Conservation (phyloP, 2,113 vertebrate genomes). For the Epinephelus lanceolatus region DNA sequence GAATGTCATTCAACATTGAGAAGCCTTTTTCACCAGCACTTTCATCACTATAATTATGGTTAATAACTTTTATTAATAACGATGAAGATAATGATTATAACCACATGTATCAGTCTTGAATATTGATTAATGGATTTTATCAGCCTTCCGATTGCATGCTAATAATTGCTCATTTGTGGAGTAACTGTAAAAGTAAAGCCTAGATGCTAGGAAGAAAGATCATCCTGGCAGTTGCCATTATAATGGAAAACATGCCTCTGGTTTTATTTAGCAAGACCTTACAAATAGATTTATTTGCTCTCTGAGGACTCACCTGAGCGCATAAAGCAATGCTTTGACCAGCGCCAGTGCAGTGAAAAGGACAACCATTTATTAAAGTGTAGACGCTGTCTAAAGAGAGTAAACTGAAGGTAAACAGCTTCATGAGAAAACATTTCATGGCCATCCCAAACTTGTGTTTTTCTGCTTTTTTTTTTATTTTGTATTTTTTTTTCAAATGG, state of each 20-base stretch:
- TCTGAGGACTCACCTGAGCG: constrained; percentile 3
- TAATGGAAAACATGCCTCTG: constrained; percentile 33
- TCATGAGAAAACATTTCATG: constrained; percentile 14
- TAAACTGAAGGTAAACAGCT: constrained; percentile 21
- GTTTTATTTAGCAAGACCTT: constrained; percentile 20
- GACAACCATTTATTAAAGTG: constrained; percentile 15
- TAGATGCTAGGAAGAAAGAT: constrained; percentile 2
- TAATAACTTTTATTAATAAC: constrained; percentile 65
- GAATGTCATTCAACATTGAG: constrained; percentile 42
- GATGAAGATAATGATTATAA: constrained; percentile 49
- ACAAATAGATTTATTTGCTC: constrained; percentile 27
- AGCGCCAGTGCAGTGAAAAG: constrained; percentile 2
- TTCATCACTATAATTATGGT: constrained; percentile 46
- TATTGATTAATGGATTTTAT: constrained; percentile 52
- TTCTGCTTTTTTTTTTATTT: background rate
- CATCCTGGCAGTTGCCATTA: constrained; percentile 8
- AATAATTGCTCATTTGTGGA: constrained; percentile 21
- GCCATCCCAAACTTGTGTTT: background rate
- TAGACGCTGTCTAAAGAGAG: constrained; percentile 7
- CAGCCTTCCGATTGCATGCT: background rate
- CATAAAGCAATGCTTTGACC: constrained; percentile 18
- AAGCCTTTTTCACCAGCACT: constrained; percentile 38
- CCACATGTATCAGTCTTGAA: constrained; percentile 32
- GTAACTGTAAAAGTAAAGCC: background rate
- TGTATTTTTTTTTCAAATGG: background rate